Percentiles rank a stretch among this genome's conserved stretches.
phyloP scores from a whole-genome alignment of 2,797 vertebrate genomes.

The Argya squamiceps region DNA sequence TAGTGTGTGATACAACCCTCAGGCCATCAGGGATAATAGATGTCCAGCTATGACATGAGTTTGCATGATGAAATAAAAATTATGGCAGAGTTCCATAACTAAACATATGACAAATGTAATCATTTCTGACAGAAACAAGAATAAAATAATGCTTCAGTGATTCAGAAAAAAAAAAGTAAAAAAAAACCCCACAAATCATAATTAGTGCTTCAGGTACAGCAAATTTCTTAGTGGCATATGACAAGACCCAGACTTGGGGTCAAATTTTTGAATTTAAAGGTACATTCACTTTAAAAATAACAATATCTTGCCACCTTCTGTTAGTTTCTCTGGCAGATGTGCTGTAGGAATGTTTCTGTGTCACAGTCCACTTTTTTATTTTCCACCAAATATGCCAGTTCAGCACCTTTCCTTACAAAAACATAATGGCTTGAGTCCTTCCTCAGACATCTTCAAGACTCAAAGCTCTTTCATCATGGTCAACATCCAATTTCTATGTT shows the following conservation, averaged over 20 bases:
- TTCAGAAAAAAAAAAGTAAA: background rate
- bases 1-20: background rate
- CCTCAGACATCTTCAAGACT: background rate
- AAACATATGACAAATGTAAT: background rate
- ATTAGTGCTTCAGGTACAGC: background rate
- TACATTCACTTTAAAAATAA: background rate
- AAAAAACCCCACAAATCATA: background rate
- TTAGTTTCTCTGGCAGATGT: background rate
- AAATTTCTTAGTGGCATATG: background rate
- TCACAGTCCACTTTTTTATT: background rate
- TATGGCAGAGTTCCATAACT: background rate
- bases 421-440: background rate
- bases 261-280: background rate
- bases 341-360: background rate
- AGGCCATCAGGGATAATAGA: background rate
- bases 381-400: background rate
- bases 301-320: background rate
- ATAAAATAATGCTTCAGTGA: background rate
- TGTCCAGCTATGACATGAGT: background rate
- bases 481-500: background rate
- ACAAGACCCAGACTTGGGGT: background rate
- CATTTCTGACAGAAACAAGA: background rate
- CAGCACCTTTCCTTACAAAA: background rate
- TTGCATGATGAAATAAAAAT: slow-evolving; percentile 38
- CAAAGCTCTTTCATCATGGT: background rate